A percentile compares a stretch with the other conserved stretches of the same genome.
These are phyloP conservation scores for Urocitellus parryii DNA, from an alignment of 2,113 vertebrate genomes.

Conservation along the genomic window DNA sequence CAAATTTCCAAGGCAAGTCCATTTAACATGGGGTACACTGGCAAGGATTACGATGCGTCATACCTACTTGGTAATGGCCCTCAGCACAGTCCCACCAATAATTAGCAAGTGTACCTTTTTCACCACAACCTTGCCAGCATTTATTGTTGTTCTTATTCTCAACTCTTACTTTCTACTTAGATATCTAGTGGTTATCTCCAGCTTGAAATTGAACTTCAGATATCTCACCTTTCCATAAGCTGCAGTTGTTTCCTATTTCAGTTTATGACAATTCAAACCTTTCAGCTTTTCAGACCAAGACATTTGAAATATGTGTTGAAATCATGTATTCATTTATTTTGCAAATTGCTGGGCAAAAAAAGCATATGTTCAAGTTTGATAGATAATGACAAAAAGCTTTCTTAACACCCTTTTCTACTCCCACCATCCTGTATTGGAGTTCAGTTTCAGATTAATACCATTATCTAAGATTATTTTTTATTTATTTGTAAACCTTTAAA, in stretches of 20 bases:
- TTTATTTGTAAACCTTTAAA: background rate
- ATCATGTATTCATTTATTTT: slow-evolving; percentile 23
- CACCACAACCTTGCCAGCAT: no score
- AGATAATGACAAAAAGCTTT: background rate
- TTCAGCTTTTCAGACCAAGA: background rate
- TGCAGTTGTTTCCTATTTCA: background rate
- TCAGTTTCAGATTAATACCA: background rate
- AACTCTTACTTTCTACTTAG: background rate
- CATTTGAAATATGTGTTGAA: background rate
- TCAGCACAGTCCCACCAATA: no score
- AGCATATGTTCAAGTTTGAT: background rate
- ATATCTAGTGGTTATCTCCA: background rate
- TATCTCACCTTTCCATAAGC: background rate
- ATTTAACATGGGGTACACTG: no score
- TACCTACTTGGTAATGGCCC: no score
- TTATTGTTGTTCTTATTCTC: no score
- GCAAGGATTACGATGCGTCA: no score
- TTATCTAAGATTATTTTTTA: background rate
- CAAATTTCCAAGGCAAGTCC: no score
- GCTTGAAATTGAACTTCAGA: background rate
- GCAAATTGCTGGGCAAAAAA: background rate
- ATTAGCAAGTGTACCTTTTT: no score
- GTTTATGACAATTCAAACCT: background rate
- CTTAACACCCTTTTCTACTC: background rate
- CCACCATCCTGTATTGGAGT: background rate